Evolutionary conservation across 2,888 invertebrate species (phyloP).

Genomic region (Drosophila lutescens): DNA sequence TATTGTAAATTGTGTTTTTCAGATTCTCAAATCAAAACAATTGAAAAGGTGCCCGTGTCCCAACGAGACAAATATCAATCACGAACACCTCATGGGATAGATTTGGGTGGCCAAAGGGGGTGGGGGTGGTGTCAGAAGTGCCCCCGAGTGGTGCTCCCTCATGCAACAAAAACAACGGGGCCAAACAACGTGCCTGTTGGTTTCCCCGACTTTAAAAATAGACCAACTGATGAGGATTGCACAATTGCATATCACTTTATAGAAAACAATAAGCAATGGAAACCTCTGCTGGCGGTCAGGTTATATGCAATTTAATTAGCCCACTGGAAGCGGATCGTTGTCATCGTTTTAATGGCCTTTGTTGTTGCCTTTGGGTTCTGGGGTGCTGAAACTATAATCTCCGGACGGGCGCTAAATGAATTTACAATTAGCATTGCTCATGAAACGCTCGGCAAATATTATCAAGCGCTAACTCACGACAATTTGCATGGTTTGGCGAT

Average conservation of each 20-base stretch:
- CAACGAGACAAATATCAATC: constrained; percentile 62
- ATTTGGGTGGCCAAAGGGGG: constrained; percentile 1
- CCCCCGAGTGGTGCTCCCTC: constrained; percentile 12
- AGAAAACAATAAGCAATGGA: constrained; percentile 12
- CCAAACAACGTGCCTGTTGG: constrained; percentile 35
- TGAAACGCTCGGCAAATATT: constrained; percentile 26
- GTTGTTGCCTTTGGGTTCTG: background rate
- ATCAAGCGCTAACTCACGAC: constrained; percentile 25
- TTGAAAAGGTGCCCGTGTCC: constrained; percentile 58
- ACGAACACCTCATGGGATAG: constrained; percentile 22
- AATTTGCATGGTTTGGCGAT: constrained; percentile 23
- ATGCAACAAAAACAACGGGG: constrained; percentile 32
- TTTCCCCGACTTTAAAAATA: constrained; percentile 33
- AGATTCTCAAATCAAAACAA: constrained; percentile 56
- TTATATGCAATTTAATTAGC: constrained; percentile 46
- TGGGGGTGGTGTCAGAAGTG: background rate
- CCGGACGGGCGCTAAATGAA: constrained; percentile 36
- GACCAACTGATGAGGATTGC: constrained; percentile 30
- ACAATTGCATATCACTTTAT: constrained; percentile 47
- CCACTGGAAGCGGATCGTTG: constrained; percentile 7
- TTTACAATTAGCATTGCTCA: constrained; percentile 37
- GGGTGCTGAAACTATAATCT: constrained; percentile 19
- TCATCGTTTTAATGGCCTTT: background rate
- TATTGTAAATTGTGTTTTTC: constrained; percentile 27
- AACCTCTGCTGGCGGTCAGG: constrained; percentile 13